Percentiles rank a stretch among this genome's conserved stretches.
These are phyloP conservation scores for Decapterus maruadsi DNA, from an alignment of 2,797 vertebrate species.

Conservation along the genomic window DNA sequence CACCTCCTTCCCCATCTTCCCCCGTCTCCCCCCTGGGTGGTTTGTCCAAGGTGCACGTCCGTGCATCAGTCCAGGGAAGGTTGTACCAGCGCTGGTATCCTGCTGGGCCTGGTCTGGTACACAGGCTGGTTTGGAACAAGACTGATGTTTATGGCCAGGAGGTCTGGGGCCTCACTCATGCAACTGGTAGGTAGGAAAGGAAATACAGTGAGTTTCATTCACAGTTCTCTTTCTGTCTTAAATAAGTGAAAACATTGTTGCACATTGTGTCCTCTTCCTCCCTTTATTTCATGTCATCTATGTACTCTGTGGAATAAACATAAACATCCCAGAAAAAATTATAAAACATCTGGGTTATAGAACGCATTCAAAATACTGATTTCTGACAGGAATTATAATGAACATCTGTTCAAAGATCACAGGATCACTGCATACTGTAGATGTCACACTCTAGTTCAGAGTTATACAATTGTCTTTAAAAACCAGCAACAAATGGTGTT, in stretches of 20 bases:
- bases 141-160: slow-evolving; percentile 97
- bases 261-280: no score
- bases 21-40: slow-evolving; percentile 83
- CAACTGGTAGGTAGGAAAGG: slow-evolving; percentile 88
- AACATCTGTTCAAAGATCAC: background rate
- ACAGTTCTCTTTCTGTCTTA: background rate
- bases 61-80: slow-evolving; percentile 91
- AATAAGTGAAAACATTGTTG: background rate
- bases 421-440: no score
- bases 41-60: slow-evolving; percentile 95
- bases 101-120: slow-evolving; percentile 91
- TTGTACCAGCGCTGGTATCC: slow-evolving; percentile 96
- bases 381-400: slow-evolving; percentile 5
- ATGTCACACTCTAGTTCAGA: background rate
- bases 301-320: background rate
- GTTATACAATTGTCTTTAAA: background rate
- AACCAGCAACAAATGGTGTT: background rate
- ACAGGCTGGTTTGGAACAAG: slow-evolving; percentile 96
- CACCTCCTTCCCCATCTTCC: slow-evolving; percentile 87
- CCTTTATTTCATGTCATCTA: background rate
- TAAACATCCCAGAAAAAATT: background rate
- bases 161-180: slow-evolving; percentile 94
- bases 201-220: background rate
- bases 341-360: background rate
- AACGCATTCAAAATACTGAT: background rate